A percentile compares a stretch with the other conserved stretches of the same genome.
Conservation (phyloP, 1,140 invertebrate genomes). For the Doryteuthis pealeii region DNA sequence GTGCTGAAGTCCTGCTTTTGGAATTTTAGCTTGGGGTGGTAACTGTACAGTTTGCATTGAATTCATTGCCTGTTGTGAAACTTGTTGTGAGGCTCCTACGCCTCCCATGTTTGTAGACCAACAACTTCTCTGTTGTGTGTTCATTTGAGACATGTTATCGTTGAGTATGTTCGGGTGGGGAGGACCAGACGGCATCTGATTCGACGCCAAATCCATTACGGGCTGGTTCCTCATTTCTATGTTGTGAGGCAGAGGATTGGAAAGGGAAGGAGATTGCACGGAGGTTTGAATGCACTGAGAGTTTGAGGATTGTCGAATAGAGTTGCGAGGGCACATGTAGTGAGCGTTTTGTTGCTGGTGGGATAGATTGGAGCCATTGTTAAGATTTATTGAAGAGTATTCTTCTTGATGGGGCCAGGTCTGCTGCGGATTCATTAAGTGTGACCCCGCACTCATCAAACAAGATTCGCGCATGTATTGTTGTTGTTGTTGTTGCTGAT, state of each 20-base stretch:
- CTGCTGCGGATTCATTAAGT: no score
- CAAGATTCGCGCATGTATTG: not conserved
- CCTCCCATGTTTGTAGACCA: not conserved
- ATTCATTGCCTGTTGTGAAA: not conserved
- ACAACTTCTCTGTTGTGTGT: not conserved
- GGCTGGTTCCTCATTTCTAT: not conserved
- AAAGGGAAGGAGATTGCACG: constrained; percentile 17
- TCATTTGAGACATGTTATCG: not conserved
- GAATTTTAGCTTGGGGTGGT: constrained; percentile 1
- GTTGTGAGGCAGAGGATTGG: constrained; percentile 5
- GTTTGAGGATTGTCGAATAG: not conserved
- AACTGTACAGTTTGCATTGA: not conserved
- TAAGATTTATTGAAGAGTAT: not conserved
- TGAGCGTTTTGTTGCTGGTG: not conserved
- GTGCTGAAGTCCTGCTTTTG: constrained; percentile 4
- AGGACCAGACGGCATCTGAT: not conserved
- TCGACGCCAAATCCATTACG: not conserved
- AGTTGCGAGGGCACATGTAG: constrained; percentile 10
- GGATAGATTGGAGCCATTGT: not conserved
- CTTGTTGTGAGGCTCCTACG: not conserved
- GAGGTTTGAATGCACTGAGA: not conserved
- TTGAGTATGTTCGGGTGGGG: not conserved
- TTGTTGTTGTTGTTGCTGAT: constrained; percentile 22
- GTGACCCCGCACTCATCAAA: no score
- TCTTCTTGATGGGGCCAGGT: not conserved